Conservation (phyloP, 1,140 invertebrate species). For the Nasonia giraulti region DNA sequence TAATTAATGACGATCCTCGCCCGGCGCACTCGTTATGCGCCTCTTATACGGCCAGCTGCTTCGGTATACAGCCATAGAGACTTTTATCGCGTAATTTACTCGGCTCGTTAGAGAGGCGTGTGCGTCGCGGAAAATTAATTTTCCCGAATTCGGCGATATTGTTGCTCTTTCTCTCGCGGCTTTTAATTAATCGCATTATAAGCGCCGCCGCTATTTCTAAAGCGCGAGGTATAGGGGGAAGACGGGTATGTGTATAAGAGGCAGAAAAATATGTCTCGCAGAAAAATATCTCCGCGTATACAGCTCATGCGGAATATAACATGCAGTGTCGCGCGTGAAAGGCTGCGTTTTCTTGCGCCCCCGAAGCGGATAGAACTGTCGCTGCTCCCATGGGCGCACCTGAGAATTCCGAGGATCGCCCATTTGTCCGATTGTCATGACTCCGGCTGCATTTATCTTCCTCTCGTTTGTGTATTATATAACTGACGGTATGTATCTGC, state of each 20-base stretch:
- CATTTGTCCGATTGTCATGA: slow-evolving; percentile 43
- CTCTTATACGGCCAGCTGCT: no score
- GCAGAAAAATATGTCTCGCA: background rate
- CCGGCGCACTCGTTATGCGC: no score
- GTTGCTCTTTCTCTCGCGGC: no score
- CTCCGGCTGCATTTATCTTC: slow-evolving; percentile 32
- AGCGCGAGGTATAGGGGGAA: no score
- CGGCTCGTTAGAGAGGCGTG: slow-evolving; percentile 5
- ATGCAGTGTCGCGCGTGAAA: slow-evolving; percentile 19
- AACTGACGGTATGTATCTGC: background rate
- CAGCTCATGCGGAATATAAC: no score
- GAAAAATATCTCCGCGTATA: background rate
- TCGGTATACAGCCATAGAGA: background rate
- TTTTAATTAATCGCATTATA: no score
- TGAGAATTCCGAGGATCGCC: slow-evolving; percentile 46
- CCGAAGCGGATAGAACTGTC: slow-evolving; percentile 32
- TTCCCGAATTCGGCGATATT: background rate
- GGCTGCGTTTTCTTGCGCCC: slow-evolving; percentile 34
- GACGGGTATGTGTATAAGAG: no score
- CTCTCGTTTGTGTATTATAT: slow-evolving; percentile 37
- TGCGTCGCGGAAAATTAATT: background rate
- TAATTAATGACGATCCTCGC: no score
- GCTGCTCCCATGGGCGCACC: slow-evolving; percentile 43
- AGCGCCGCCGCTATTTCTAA: no score
- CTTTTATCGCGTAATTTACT: background rate